Evolutionary conservation across 2,888 invertebrate genomes (phyloP).

Genomic region (Drosophila quasianomalipes): DNA sequence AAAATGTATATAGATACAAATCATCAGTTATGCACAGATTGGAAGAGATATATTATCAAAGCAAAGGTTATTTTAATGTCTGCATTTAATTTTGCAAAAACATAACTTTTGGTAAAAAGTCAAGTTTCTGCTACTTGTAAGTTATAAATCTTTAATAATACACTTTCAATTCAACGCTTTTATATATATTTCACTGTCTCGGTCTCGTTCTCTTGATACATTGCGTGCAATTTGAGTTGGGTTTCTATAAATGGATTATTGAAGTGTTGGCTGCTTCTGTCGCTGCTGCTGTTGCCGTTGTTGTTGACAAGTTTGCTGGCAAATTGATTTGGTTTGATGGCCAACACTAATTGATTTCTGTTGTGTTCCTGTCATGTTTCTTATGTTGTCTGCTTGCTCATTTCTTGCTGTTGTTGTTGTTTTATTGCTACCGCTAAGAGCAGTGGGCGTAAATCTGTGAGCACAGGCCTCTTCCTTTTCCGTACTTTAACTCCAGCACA

Average conservation of each 20-base stretch:
- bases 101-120: neutral
- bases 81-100: neutral
- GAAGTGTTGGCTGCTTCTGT: neutral
- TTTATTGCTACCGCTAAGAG: neutral
- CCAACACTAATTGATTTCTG: slow-evolving; percentile 44
- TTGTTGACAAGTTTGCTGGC: slow-evolving; percentile 13
- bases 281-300: neutral
- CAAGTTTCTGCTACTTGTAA: neutral
- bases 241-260: slow-evolving; percentile 1
- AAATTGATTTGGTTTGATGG: slow-evolving; percentile 50
- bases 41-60: no score
- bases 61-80: neutral
- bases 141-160: neutral
- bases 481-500: slow-evolving; percentile 8
- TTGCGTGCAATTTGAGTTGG: neutral
- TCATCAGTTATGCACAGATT: no score
- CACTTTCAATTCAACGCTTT: neutral
- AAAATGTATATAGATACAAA: neutral
- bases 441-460: slow-evolving; percentile 1
- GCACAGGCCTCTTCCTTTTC: neutral
- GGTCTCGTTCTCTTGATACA: neutral
- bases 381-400: neutral
- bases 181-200: neutral
- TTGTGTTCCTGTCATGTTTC: slow-evolving; percentile 16
- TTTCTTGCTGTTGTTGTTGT: slow-evolving; percentile 2